Evolutionary conservation across 1,140 invertebrate species (phyloP), one percentile per base, ranked within the genome.

Genomic region (Halictus rubicundus): DNA sequence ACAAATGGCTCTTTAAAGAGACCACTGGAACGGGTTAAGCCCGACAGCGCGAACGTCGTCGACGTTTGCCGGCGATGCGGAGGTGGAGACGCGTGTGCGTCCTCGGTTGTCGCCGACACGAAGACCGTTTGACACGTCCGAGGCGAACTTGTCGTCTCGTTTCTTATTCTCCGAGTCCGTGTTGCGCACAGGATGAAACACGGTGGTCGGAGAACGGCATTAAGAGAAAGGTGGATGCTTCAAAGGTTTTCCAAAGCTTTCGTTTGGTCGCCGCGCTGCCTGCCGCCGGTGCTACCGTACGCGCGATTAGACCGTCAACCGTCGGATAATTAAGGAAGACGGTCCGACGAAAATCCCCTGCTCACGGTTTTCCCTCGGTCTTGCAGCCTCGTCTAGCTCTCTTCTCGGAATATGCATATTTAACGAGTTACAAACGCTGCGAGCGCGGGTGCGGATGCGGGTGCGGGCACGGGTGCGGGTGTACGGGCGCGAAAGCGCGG

Each of bases 271-370:
- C 86, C 80, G 73, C 66, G 68, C 83, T 70, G 68, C 80, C 75
- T 69, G 68, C 83, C 70, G 68, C 80, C 75, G 78, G 21, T n/a
- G 19, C 6, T n/a, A 8, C 74, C 81, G 86, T 88, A 88, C 82
- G 89, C 84, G 89, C 89, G 90, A 92, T 92, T 92, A 92, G 87
- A 90, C 89, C 84, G 84, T 86, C 84, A 86, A 83, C 80, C 85
- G 85, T 85, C 87, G 86, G 90, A 91, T 93, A 93, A 93, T 93
- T 92, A 88, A 89, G 82, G 87, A 92, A 91, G 91, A 92, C 92
- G 87, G 79, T 85, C 82, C 83, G 86, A 83, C 71, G 83, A 82
- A 86, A 85, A 86, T 86, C 84, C 84, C 72, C 68, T 79, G 78
- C 84, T 68, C 74, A 60, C 68, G 60, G 68, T 63, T 74, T 74